Conservation (phyloP, 1,140 invertebrate genomes). For the Saxidomus purpurata region DNA sequence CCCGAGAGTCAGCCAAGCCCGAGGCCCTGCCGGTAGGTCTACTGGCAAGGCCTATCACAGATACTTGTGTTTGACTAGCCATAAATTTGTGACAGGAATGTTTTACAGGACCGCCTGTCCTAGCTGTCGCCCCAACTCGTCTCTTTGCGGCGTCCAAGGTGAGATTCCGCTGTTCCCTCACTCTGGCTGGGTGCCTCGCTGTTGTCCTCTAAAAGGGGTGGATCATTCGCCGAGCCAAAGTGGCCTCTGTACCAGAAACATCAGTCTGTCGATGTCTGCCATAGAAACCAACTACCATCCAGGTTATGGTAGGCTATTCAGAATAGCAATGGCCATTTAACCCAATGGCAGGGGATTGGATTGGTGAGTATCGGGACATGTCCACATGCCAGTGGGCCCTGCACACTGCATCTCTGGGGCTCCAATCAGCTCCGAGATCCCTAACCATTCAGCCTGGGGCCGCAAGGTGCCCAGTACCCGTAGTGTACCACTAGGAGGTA, state of each 20-base stretch:
- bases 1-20: slow-evolving; percentile 48
- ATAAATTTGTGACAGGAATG: background rate
- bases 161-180: slow-evolving; percentile 13
- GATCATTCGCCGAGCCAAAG: background rate
- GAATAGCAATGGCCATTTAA: background rate
- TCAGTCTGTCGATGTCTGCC: slow-evolving; percentile 5
- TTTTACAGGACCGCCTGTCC: slow-evolving; percentile 43
- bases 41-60: slow-evolving; percentile 1
- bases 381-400: slow-evolving; percentile 1
- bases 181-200: slow-evolving; percentile 20
- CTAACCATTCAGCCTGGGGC: slow-evolving; percentile 18
- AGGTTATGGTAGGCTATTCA: background rate
- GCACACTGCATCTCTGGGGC: slow-evolving; percentile 19
- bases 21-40: background rate
- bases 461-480: slow-evolving; percentile 30
- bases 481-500: slow-evolving; percentile 8
- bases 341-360: too few species aligned
- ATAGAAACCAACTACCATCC: background rate
- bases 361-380: too few species aligned
- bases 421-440: slow-evolving; percentile 1
- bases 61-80: slow-evolving; percentile 6
- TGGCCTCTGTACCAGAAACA: background rate
- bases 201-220: background rate
- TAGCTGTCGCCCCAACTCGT: slow-evolving; percentile 29
- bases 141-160: slow-evolving; percentile 3